Evolutionary conservation across 1,140 invertebrate genomes (phyloP).

Genomic region (Caenorhabditis remanei): DNA sequence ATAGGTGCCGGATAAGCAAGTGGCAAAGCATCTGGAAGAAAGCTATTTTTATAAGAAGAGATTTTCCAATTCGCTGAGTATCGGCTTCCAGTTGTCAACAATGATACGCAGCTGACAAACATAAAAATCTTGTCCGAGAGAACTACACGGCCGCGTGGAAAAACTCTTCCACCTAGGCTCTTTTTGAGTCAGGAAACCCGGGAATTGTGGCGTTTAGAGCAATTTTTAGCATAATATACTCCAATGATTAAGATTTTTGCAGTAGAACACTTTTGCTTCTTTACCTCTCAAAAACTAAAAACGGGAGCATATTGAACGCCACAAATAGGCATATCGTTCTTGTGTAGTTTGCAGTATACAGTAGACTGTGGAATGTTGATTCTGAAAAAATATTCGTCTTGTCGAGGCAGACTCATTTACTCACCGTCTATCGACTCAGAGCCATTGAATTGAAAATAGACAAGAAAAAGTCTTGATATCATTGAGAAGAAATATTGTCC

Average conservation of each 20-base stretch:
- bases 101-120: no score
- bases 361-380: neutral
- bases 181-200: no score
- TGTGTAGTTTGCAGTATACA: constrained; percentile 24
- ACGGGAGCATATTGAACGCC: constrained; percentile 38
- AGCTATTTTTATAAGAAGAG: neutral
- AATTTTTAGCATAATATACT: no score
- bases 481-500: constrained; percentile 39
- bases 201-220: no score
- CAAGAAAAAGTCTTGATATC: neutral
- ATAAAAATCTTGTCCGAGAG: no score
- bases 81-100: no score
- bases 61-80: neutral
- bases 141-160: no score
- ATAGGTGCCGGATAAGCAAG: constrained; percentile 28
- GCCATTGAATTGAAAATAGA: constrained; percentile 34
- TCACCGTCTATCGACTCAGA: neutral
- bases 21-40: constrained; percentile 31
- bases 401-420: neutral
- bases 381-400: neutral
- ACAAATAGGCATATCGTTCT: constrained; percentile 35
- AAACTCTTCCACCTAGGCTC: no score
- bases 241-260: no score
- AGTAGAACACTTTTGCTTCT: no score
- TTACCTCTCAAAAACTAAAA: constrained; percentile 42